These are phyloP conservation scores for Mercenaria mercenaria DNA, from an alignment of 1,140 invertebrate genomes.

Conservation along the genomic window DNA sequence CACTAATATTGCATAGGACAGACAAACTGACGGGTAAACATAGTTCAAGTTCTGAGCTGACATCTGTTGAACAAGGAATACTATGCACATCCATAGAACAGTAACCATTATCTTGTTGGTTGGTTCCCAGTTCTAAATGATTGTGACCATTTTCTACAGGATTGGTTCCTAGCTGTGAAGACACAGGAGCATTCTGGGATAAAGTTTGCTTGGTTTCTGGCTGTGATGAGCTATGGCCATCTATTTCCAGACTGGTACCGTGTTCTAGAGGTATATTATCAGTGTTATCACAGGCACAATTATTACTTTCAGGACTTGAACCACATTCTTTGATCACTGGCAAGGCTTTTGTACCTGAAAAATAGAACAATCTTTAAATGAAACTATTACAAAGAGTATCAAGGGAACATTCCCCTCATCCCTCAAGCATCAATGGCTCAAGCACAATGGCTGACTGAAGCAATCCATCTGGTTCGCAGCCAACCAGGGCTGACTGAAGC, in stretches of 20 bases:
- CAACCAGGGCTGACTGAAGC: too few species aligned
- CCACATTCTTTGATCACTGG: slow-evolving; percentile 33
- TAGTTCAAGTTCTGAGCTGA: slow-evolving; percentile 2
- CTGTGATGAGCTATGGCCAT: not conserved
- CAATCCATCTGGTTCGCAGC: too few species aligned
- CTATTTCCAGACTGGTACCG: not conserved
- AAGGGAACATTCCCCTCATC: too few species aligned
- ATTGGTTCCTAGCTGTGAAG: slow-evolving; percentile 13
- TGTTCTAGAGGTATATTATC: not conserved
- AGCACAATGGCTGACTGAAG: too few species aligned
- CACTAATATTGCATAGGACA: slow-evolving; percentile 71
- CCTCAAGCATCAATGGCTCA: too few species aligned
- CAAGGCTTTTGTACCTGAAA: slow-evolving; percentile 34
- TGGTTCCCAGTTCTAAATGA: slow-evolving; percentile 2
- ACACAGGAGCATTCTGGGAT: too few species aligned
- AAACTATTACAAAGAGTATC: too few species aligned
- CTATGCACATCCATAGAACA: not conserved
- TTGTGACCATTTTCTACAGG: not conserved
- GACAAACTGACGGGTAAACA: slow-evolving; percentile 34
- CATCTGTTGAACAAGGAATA: not conserved
- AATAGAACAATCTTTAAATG: too few species aligned
- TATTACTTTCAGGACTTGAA: not conserved
- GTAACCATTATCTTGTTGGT: slow-evolving; percentile 19
- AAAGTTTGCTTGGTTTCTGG: not conserved
- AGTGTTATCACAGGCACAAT: slow-evolving; percentile 20